Evolutionary conservation across 2,797 vertebrate species (phyloP), one percentile per base, ranked within the genome.

Genomic region (Geotria australis): DNA sequence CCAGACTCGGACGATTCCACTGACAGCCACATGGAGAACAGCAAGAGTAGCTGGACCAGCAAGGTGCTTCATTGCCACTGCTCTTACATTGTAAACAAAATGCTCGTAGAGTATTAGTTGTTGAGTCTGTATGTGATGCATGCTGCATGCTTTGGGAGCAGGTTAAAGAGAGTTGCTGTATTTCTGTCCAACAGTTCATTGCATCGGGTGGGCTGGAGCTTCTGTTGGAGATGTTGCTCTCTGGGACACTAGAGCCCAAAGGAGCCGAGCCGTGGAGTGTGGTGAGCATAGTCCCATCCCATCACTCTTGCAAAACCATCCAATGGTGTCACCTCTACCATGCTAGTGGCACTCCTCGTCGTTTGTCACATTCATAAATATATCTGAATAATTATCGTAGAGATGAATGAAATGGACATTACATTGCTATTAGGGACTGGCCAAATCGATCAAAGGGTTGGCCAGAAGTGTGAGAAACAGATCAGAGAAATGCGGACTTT

Each of bases 31-130:
- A 91, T 98, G 58, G 89, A 98, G 69, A 98, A 98, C 61, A 95
- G 88, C 74, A 98, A 98, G 73, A 98, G 93, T 73, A 83, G 81
- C 0, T 98, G 89, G 89, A 95, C 86, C 72, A 94, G 89, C 79
- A 98, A 98, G 83, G 89, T 95, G 68, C 65, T 24, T 70, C 60
- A 65, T 24, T 48, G 2, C 62, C 58, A 46, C 1, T 63, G 9
- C 6, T 56, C 47, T 65, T 66, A 48, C 58, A 38, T 49, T 10
- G 49, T 46, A 12, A 14, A n/a, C 15, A 15, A 6, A 49, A 13
- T 13, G 55, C 47, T 2, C 10, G 7, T 57, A 14, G 11, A 11
- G 11, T 10, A 38, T 12, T 24, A 57, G 11, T 46, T 57, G n/a
- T 57, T 13, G 56, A 13, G 12, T 24, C 10, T 24, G 12, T 13